phyloP scores from a whole-genome alignment of 2,113 vertebrate species.

The Columba janthina region DNA sequence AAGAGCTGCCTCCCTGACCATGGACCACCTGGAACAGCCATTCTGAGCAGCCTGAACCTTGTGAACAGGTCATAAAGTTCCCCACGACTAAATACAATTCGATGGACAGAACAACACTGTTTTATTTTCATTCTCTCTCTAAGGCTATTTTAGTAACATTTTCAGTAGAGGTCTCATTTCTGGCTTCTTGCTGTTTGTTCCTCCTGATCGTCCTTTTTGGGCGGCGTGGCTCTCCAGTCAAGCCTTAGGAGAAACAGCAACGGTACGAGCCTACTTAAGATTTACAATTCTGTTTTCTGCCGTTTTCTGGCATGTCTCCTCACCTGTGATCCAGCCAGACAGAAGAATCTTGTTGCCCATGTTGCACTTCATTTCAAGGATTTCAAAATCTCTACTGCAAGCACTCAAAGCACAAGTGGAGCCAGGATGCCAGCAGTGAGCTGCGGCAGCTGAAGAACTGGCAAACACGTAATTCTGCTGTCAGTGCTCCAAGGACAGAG shows the following conservation, averaged over 20 bases:
- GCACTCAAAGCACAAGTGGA: not conserved
- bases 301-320: not conserved
- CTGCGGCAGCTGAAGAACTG: not conserved
- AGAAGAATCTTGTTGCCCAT: not conserved
- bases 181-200: not conserved
- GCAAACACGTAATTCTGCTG: not conserved
- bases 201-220: not conserved
- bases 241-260: not conserved
- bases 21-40: not conserved
- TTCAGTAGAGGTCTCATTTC: not conserved
- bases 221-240: not conserved
- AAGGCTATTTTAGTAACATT: not conserved
- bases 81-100: not conserved
- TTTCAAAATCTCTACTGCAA: not conserved
- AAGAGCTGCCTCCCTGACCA: not conserved
- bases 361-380: not conserved
- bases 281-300: not conserved
- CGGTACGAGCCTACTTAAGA: not conserved
- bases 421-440: not conserved
- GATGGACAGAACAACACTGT: not conserved
- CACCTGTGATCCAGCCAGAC: accelerated
- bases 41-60: not conserved
- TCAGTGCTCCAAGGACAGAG: not conserved
- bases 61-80: not conserved
- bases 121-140: not conserved